phyloP scores from a whole-genome alignment of 2,797 vertebrate genomes.

The Mormyrus hasselquistii region DNA sequence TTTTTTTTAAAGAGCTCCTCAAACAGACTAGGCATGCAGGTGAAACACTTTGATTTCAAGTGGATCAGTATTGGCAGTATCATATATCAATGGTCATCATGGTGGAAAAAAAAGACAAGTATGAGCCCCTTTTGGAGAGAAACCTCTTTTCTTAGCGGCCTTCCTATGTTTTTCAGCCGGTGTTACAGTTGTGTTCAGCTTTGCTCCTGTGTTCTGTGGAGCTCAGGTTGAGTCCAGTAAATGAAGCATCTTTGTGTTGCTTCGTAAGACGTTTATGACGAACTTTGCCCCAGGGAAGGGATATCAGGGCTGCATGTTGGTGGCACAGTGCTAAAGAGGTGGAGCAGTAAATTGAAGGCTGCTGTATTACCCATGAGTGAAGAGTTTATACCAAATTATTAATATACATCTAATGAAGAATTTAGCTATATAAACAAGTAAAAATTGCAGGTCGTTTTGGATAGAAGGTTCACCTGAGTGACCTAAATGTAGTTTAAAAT shows the following conservation, averaged over 20 bases:
- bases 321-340: neutral
- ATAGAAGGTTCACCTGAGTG: neutral
- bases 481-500: conserved; percentile 4
- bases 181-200: neutral
- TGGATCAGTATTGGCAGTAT: neutral
- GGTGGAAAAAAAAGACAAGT: neutral
- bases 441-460: neutral
- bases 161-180: neutral
- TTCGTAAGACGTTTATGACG: neutral
- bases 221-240: neutral
- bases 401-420: neutral
- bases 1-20: neutral
- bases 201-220: neutral
- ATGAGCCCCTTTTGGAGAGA: neutral
- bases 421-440: neutral
- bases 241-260: neutral
- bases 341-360: neutral
- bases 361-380: neutral
- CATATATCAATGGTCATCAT: neutral
- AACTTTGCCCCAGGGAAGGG: neutral
- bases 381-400: neutral
- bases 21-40: neutral
- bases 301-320: neutral
- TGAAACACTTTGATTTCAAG: neutral
- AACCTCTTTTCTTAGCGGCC: neutral